Evolutionary conservation across 2,888 invertebrate species (phyloP).

Genomic region (Tholera decimalis): DNA sequence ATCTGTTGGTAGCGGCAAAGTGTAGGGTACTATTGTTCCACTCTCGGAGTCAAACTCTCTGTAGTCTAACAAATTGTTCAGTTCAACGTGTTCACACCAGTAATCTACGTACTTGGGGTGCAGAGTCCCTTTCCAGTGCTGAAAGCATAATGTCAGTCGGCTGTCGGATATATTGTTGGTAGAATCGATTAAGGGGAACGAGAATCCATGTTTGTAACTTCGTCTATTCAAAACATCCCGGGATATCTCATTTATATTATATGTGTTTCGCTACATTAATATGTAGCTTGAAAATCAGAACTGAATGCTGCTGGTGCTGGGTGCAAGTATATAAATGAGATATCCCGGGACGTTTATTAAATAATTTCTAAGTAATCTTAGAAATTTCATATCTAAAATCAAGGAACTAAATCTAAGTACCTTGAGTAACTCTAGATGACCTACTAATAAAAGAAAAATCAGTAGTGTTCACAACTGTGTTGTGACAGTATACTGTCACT

Average conservation of each 20-base stretch:
- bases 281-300: too few species aligned
- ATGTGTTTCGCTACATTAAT: too few species aligned
- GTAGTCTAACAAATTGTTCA: constrained; percentile 82
- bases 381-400: too few species aligned
- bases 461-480: too few species aligned
- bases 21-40: constrained; percentile 81
- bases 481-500: too few species aligned
- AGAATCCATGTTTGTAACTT: not conserved
- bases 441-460: too few species aligned
- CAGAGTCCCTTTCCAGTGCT: constrained; percentile 90
- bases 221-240: not conserved
- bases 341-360: too few species aligned
- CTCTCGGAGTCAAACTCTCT: constrained; percentile 82
- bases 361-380: too few species aligned
- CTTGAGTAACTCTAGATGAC: too few species aligned
- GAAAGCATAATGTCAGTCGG: constrained; percentile 53
- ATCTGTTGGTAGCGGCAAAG: constrained; percentile 85
- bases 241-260: not conserved
- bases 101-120: constrained; percentile 80
- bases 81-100: constrained; percentile 89
- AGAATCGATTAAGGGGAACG: not conserved
- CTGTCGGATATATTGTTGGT: not conserved
- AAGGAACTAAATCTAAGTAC: too few species aligned
- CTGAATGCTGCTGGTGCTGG: too few species aligned
- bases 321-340: too few species aligned